Conservation (phyloP, 1,140 invertebrate genomes). For the Muscidifurax raptorellus region DNA sequence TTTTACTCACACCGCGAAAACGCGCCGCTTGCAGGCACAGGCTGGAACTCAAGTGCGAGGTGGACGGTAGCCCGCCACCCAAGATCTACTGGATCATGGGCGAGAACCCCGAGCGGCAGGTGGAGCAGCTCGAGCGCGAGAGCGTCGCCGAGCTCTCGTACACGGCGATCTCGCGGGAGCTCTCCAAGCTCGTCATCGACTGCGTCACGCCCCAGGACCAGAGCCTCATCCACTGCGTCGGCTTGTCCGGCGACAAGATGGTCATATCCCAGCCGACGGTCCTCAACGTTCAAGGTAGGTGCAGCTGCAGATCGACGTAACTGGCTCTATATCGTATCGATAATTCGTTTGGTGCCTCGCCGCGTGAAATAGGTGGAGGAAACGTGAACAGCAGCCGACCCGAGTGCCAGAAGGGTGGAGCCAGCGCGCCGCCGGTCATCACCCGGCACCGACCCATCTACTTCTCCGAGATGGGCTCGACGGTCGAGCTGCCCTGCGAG, state of each 20-base stretch:
- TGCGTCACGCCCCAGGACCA: slow-evolving; percentile 78
- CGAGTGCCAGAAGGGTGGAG: background rate
- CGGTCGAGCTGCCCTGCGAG: slow-evolving; percentile 83
- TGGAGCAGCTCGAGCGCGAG: slow-evolving; percentile 59
- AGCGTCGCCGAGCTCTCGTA: slow-evolving; percentile 57
- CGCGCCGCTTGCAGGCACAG: slow-evolving; percentile 57
- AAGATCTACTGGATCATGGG: slow-evolving; percentile 82
- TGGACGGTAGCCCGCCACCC: slow-evolving; percentile 82
- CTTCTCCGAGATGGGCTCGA: slow-evolving; percentile 77
- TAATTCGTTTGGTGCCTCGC: too few species aligned
- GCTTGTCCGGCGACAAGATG: slow-evolving; percentile 78
- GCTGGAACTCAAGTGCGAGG: slow-evolving; percentile 82
- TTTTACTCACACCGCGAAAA: background rate
- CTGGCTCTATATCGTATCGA: too few species aligned
- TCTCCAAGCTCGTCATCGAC: slow-evolving; percentile 81
- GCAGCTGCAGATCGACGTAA: background rate
- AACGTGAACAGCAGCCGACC: background rate
- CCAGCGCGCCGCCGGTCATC: slow-evolving; percentile 38
- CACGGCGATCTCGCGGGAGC: slow-evolving; percentile 78
- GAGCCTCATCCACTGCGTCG: slow-evolving; percentile 84
- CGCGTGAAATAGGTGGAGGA: slow-evolving; percentile 25
- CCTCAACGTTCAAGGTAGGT: slow-evolving; percentile 68
- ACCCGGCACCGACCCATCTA: slow-evolving; percentile 56
- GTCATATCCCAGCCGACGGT: slow-evolving; percentile 71
- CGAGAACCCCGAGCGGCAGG: slow-evolving; percentile 75